phyloP scores from a whole-genome alignment of 2,797 vertebrate genomes.

The Pachyuromys duprasi region DNA sequence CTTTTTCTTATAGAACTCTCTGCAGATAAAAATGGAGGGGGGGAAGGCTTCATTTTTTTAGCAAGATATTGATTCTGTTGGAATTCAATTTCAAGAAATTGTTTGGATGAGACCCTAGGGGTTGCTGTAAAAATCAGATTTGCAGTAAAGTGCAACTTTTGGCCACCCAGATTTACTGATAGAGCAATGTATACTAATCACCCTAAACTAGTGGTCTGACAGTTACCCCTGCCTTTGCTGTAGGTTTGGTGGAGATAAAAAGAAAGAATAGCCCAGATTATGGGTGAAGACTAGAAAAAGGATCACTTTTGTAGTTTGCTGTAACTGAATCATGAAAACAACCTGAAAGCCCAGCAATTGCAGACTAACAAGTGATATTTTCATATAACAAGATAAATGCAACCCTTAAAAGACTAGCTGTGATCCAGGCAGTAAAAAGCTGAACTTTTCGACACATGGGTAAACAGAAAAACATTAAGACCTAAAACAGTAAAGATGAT shows the following conservation, averaged over 20 bases:
- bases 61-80: constrained; percentile 27
- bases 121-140: neutral
- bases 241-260: neutral
- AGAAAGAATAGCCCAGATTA: neutral
- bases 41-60: constrained; percentile 7
- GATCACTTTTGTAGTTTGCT: neutral
- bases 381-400: neutral
- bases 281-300: neutral
- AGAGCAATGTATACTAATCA: neutral
- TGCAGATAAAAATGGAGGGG: neutral
- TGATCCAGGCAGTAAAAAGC: neutral
- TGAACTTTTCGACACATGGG: neutral
- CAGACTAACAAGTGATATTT: neutral
- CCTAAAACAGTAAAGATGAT: neutral
- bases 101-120: neutral
- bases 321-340: neutral
- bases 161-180: neutral
- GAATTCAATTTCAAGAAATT: neutral
- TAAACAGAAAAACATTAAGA: neutral
- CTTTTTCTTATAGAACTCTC: constrained; percentile 5
- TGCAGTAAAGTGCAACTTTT: neutral
- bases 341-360: neutral
- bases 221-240: neutral
- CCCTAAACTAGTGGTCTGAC: neutral
- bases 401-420: neutral